Percentiles rank a stretch among this genome's conserved stretches.
Conservation (phyloP, 2,113 vertebrate species). For the Eolophus roseicapilla region DNA sequence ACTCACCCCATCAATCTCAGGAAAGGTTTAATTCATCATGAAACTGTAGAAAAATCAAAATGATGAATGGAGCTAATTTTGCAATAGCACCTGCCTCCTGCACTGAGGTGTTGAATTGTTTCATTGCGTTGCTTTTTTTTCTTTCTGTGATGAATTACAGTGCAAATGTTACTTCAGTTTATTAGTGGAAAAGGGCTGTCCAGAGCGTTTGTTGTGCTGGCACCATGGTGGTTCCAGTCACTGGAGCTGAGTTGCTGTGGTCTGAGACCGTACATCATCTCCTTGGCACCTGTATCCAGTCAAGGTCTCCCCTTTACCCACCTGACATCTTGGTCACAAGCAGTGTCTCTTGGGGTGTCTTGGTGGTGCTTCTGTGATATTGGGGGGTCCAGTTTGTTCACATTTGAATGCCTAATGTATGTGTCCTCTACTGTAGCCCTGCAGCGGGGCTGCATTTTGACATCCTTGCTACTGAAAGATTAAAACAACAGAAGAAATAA, state of each 20-base stretch:
- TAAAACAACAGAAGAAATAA: background rate
- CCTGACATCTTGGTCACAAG: background rate
- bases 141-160: background rate
- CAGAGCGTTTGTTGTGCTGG: background rate
- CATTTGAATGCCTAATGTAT: accelerated
- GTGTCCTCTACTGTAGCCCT: background rate
- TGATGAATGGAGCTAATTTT: background rate
- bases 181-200: background rate
- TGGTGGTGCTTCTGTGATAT: accelerated
- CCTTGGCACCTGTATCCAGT: background rate
- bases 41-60: background rate
- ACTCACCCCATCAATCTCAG: background rate
- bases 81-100: background rate
- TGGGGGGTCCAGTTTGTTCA: accelerated
- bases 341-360: background rate
- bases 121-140: background rate
- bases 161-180: background rate
- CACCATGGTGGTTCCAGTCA: background rate
- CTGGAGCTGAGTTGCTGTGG: background rate
- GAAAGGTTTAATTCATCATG: background rate
- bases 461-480: background rate
- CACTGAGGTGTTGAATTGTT: background rate
- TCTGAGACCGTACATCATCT: background rate
- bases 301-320: background rate
- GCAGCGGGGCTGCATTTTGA: background rate